Conservation (phyloP, 2,888 invertebrate genomes). For the Dolichopus griseipennis region DNA sequence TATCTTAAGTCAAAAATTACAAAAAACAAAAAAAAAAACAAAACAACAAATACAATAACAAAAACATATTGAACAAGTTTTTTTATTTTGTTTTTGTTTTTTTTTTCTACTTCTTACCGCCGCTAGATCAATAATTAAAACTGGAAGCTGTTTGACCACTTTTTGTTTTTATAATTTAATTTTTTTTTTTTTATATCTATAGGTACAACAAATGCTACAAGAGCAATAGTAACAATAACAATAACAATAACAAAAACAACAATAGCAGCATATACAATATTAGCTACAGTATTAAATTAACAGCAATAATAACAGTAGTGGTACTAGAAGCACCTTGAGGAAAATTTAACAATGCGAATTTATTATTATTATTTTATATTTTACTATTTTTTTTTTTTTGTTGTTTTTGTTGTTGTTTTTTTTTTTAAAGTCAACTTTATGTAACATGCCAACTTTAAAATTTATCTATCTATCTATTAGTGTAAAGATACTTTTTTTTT, state of each 20-base stretch:
- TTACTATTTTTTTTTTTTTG: background rate
- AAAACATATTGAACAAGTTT: constrained; percentile 7
- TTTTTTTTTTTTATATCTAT: no score
- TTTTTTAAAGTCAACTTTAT: background rate
- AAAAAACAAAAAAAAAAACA: background rate
- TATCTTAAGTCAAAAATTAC: background rate
- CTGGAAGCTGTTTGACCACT: constrained; percentile 18
- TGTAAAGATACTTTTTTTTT: background rate
- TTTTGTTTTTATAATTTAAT: constrained; percentile 8
- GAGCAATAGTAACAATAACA: no score
- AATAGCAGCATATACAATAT: no score
- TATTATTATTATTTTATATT: background rate
- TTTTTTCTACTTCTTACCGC: background rate
- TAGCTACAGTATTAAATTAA: background rate
- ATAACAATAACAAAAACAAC: no score
- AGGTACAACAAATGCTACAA: no score
- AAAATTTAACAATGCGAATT: constrained; percentile 13
- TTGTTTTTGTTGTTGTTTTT: background rate
- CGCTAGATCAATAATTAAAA: constrained; percentile 12
- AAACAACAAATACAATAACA: background rate
- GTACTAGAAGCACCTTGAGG: constrained; percentile 8
- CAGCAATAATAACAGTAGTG: background rate
- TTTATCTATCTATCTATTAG: background rate
- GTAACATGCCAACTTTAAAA: background rate
- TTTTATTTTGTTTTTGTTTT: constrained; percentile 2